These are phyloP conservation scores for Oreonectes daqikongensis DNA, from an alignment of 2,797 vertebrate species.

Conservation along the genomic window DNA sequence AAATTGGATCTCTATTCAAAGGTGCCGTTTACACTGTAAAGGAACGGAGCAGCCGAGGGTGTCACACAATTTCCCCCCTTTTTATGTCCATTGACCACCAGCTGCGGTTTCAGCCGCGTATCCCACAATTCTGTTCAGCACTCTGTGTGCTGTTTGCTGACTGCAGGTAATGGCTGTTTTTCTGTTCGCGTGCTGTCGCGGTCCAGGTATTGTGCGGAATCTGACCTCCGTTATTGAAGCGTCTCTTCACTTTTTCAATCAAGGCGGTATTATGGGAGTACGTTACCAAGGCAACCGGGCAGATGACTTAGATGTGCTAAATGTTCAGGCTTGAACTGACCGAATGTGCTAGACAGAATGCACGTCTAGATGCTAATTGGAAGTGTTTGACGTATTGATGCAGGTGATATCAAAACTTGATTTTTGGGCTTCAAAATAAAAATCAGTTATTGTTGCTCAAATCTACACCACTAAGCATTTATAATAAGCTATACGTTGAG, in stretches of 20 bases:
- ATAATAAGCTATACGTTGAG: too few species aligned
- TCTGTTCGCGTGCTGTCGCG: slow-evolving; percentile 7
- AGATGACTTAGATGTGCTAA: slow-evolving; percentile 52
- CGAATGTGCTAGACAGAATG: slow-evolving; percentile 39
- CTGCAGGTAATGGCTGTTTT: slow-evolving; percentile 9
- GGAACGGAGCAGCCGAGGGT: slow-evolving; percentile 22
- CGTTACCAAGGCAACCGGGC: slow-evolving; percentile 66
- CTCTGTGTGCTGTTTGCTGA: slow-evolving; percentile 29
- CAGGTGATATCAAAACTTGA: neutral
- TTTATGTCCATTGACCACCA: slow-evolving; percentile 33
- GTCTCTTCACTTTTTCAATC: slow-evolving; percentile 60
- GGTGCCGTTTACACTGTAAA: slow-evolving; percentile 45
- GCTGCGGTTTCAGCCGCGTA: slow-evolving; percentile 41
- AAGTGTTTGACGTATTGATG: neutral
- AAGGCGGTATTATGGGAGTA: slow-evolving; percentile 55
- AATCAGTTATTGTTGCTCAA: too few species aligned
- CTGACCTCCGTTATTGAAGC: slow-evolving; percentile 61
- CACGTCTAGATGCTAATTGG: neutral
- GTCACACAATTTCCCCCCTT: slow-evolving; percentile 15
- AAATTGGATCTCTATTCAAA: slow-evolving; percentile 60
- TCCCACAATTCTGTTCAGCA: slow-evolving; percentile 40
- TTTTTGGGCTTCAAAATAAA: too few species aligned
- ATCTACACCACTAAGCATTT: too few species aligned
- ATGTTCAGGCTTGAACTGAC: slow-evolving; percentile 50
- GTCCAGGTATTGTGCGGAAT: slow-evolving; percentile 47